Conservation (phyloP, 2,797 vertebrate genomes). For the Neosilurus hyrtlii region DNA sequence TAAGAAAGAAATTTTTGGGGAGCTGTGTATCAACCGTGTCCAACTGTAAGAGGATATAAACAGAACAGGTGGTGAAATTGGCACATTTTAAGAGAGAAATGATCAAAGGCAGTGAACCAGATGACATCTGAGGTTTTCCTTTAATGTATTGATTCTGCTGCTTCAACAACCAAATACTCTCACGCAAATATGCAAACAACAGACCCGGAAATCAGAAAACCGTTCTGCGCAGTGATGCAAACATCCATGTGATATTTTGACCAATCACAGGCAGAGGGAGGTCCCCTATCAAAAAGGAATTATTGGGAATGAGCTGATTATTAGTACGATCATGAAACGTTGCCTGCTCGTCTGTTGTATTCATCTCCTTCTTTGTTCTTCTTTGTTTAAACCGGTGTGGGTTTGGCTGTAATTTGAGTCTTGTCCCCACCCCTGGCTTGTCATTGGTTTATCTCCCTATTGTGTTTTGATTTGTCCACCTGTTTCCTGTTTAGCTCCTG, state of each 20-base stretch:
- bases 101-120: not conserved
- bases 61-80: not conserved
- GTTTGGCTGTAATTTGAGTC: constrained; percentile 8
- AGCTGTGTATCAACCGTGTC: not conserved
- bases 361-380: not conserved
- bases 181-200: not conserved
- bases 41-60: not conserved
- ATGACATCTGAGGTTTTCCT: not conserved
- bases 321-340: not conserved
- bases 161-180: not conserved
- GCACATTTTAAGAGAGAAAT: not conserved
- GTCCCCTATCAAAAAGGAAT: not conserved
- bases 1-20: not conserved
- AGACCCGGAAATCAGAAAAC: not conserved
- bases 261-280: constrained; percentile 1
- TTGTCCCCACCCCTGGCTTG: not conserved
- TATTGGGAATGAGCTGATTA: not conserved
- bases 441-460: constrained; percentile 2
- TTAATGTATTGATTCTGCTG: not conserved
- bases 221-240: not conserved
- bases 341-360: not conserved
- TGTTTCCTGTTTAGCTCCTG: constrained; percentile 19
- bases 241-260: not conserved
- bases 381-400: not conserved
- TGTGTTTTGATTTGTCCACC: constrained; percentile 11